These are phyloP conservation scores for Plagodis pulveraria DNA, from an alignment of 2,888 invertebrate species.

Conservation along the genomic window DNA sequence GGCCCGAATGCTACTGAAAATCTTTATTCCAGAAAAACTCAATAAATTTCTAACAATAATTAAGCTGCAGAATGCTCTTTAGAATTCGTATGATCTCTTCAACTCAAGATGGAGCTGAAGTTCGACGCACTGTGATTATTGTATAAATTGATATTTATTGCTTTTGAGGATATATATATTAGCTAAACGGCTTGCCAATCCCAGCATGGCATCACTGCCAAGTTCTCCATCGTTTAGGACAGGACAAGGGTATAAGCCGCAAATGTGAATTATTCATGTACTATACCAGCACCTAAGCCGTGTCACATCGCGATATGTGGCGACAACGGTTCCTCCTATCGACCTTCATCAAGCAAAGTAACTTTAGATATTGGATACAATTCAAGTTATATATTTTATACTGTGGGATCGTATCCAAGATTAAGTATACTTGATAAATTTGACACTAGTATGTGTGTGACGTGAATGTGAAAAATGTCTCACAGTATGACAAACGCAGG, in stretches of 20 bases:
- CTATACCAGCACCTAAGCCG: constrained; percentile 50
- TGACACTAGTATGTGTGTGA: too few relatives aligned
- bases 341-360: constrained; percentile 31
- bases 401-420: too few relatives aligned
- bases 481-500: too few relatives aligned
- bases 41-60: too few relatives aligned
- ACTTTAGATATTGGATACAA: constrained; percentile 10
- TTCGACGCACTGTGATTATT: constrained; percentile 2
- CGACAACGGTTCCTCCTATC: constrained; percentile 44
- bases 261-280: constrained; percentile 72
- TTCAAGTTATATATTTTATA: too few relatives aligned
- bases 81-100: too few relatives aligned
- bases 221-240: constrained; percentile 33
- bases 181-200: constrained; percentile 20
- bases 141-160: constrained; percentile 8
- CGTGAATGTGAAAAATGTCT: too few relatives aligned
- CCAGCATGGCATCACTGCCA: constrained; percentile 33
- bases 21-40: too few relatives aligned
- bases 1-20: too few relatives aligned
- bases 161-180: constrained; percentile 1
- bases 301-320: constrained; percentile 59
- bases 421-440: too few relatives aligned
- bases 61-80: not conserved
- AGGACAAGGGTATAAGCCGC: constrained; percentile 58
- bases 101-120: not conserved